Evolutionary conservation across 2,888 invertebrate species (phyloP).

Genomic region (Lasioglossum figueresi): DNA sequence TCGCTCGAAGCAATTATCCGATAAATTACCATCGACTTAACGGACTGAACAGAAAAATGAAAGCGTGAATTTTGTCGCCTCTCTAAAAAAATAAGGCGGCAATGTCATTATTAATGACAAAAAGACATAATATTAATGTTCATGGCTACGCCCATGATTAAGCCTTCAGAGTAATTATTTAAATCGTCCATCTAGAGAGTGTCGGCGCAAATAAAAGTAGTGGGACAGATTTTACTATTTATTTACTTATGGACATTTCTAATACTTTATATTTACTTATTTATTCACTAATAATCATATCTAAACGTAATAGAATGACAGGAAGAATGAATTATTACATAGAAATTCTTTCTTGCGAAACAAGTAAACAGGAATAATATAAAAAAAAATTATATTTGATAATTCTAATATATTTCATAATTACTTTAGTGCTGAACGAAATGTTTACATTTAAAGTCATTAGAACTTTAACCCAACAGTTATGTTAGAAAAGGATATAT

Average conservation of each 20-base stretch:
- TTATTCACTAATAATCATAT: not conserved
- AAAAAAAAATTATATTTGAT: no score
- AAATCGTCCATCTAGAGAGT: not conserved
- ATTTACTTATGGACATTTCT: not conserved
- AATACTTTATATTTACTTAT: not conserved
- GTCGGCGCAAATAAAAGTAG: not conserved
- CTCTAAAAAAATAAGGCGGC: not conserved
- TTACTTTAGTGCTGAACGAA: no score
- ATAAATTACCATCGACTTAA: slow-evolving; percentile 14
- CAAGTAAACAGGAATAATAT: no score
- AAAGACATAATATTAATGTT: not conserved
- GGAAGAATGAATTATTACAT: no score
- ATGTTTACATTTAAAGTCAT: no score
- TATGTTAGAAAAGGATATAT: no score
- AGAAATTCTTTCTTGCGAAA: no score
- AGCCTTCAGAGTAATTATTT: not conserved
- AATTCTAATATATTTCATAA: no score
- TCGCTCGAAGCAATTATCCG: slow-evolving; percentile 5
- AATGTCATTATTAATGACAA: not conserved
- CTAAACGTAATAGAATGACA: not conserved
- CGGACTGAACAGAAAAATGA: not conserved
- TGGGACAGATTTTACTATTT: not conserved
- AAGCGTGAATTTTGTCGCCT: not conserved
- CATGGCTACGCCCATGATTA: not conserved
- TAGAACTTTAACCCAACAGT: no score